Evolutionary conservation across 2,888 invertebrate species (phyloP), one percentile per base, ranked within the genome.

Genomic region (Leptothorax acervorum): DNA sequence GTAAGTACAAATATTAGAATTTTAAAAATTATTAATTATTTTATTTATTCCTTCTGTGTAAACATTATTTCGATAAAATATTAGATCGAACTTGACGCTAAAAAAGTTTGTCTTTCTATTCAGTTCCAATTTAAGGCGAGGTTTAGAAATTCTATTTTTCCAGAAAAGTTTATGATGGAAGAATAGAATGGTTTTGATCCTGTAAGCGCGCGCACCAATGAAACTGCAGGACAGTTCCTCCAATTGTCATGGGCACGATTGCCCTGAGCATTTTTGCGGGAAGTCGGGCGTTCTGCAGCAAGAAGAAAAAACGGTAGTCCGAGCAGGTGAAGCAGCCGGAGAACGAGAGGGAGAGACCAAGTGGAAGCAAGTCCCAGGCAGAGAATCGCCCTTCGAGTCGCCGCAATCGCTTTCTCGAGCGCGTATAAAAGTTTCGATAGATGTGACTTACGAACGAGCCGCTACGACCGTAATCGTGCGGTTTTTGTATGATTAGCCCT

Each of bases 241-340:
- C 85, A 78, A 86, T 84, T 65, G 84, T 83, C 74, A 60, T 39
- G 74, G 51, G 62, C 74, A 79, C 63, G 73, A 74, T 35, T 35
- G 62, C 75, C 53, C 31, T 23, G 71, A 55, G 74, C 63, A 73
- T 86, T 90, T 90, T 89, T 85, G 85, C 90, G 88, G 86, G 82
- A 84, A 89, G 88, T 60, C 78, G 39, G 75, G 83, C 71, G 83
- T 75, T 86, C 75, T 57, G 84, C 82, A 84, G 48, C 78, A 83
- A 83, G 66, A 55, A 73, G 83, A 84, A 89, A 82, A 83, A 85
- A 90, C 73, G 88, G 89, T 84, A 84, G 85, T 51, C 55, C 84
- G 84, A 90, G 90, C 90, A 90, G 90, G 88, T 89, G 91, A 86
- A 91, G 82, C 87, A 83, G 75, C 76, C 84, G 71, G 78, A 82